Evolutionary conservation across 2,113 vertebrate species (phyloP), one percentile per base, ranked within the genome.

Genomic region (Paedocypris sp.): DNA sequence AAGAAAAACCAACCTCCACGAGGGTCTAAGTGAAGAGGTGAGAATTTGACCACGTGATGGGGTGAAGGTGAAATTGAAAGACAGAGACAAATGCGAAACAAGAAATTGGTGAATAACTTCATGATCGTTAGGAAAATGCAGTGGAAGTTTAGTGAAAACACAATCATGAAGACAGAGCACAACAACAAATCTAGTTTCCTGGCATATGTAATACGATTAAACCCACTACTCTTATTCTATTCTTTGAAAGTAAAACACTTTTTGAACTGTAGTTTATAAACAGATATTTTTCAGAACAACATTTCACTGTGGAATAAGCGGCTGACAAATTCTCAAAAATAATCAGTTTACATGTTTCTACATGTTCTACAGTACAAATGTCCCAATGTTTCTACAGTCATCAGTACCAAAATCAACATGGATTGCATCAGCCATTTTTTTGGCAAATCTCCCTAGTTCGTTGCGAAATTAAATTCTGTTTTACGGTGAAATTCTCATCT

Each of bases 1-100:
- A 85, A 90, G 90, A 90, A 88, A 80, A 91, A 97, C 94, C 90
- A 97, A 98, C 94, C 94, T 97, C 93, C 93, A 87, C 93, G 94
- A 85, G 90, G 93, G 90, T 95, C 94, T 98, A 91, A 93, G 86
- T 87, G 88, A 91, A 90, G 90, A 90, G 54, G 75, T 69, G 73
- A 70, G 80, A 71, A 77, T 43, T 73, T 75, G 66, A 59, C 75
- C 71, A 60, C 61, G 67, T 69, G 63, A 36, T 31, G 29, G 35
- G 59, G 63, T 56, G 52, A 32, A 62, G 51, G 38, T 57, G 54
- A 49, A 28, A 64, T 29, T 48, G 60, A 53, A 39, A 61, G 41
- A 32, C 41, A 66, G 35, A 68, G 36, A 49, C 45, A 71, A 50
- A 72, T 45, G 59, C 41, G 32, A 63, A 26, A 50, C 67, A 56